These are phyloP conservation scores for Palythoa heliodiscus DNA, from an alignment of 92 coral and sea anemone species.

Conservation along the genomic window DNA sequence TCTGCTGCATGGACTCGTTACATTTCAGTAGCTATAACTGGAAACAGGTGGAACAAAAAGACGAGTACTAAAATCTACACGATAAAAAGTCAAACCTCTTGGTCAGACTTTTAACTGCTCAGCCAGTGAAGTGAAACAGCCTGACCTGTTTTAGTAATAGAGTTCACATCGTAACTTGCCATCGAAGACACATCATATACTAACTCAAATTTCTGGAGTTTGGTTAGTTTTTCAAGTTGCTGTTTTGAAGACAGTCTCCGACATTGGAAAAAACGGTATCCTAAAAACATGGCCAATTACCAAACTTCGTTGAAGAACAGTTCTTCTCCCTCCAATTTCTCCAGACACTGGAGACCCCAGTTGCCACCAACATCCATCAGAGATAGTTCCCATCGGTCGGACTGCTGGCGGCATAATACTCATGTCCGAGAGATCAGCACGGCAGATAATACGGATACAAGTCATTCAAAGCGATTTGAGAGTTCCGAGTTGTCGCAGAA, in stretches of 20 bases:
- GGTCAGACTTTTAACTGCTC: too few species aligned
- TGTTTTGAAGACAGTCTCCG: neutral
- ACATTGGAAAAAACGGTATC: neutral
- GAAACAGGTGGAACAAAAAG: neutral
- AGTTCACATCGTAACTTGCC: too few species aligned
- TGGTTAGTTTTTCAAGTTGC: too few species aligned
- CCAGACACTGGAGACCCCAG: neutral
- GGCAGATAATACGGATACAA: neutral
- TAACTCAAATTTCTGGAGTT: too few species aligned
- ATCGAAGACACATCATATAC: too few species aligned
- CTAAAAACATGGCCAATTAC: neutral
- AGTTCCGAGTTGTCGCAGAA: neutral
- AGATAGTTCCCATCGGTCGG: neutral
- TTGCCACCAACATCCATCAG: neutral
- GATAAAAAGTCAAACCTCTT: too few species aligned
- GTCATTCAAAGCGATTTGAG: neutral
- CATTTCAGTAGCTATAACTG: neutral
- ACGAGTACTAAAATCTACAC: too few species aligned
- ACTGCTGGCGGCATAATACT: neutral
- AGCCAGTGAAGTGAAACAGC: neutral
- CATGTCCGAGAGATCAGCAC: neutral
- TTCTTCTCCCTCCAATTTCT: neutral
- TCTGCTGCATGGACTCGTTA: too few species aligned
- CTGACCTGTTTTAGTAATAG: too few species aligned
- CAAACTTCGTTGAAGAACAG: neutral